These are phyloP conservation scores for Xenopus petersii DNA, from an alignment of 2,797 vertebrate genomes.

Conservation along the genomic window DNA sequence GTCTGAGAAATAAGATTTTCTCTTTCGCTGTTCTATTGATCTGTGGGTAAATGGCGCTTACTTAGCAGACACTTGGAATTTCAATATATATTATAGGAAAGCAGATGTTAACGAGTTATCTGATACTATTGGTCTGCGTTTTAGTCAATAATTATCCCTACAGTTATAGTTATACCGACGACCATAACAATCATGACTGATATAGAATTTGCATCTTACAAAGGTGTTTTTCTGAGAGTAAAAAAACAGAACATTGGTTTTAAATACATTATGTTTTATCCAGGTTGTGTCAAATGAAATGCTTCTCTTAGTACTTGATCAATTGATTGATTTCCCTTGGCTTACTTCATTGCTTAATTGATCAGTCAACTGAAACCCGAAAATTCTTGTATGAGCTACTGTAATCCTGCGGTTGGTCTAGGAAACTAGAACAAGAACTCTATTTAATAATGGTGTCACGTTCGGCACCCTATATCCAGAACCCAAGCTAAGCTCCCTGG, in stretches of 20 bases:
- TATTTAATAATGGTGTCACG: too few relatives aligned
- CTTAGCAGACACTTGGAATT: constrained; percentile 26
- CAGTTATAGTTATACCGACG: constrained; percentile 24
- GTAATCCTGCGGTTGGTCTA: background rate
- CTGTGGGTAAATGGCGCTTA: constrained; percentile 30
- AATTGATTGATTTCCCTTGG: constrained; percentile 27
- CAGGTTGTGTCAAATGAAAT: constrained; percentile 42
- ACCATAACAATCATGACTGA: constrained; percentile 35
- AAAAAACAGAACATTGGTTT: constrained; percentile 37
- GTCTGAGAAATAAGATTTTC: too few relatives aligned
- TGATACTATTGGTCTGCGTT: constrained; percentile 30
- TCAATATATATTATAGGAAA: constrained; percentile 26
- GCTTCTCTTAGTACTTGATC: constrained; percentile 38
- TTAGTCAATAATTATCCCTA: constrained; percentile 27
- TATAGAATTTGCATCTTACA: constrained; percentile 30
- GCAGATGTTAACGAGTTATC: constrained; percentile 35
- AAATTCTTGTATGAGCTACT: constrained; percentile 42
- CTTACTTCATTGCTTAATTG: constrained; percentile 37
- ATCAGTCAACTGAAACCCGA: constrained; percentile 36
- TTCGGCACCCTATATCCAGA: too few relatives aligned
- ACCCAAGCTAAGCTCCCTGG: too few relatives aligned
- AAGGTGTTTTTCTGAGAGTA: constrained; percentile 18
- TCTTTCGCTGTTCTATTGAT: constrained; percentile 24
- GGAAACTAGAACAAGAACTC: too few relatives aligned
- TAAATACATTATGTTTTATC: constrained; percentile 44